A percentile compares a stretch with the other conserved stretches of the same genome.
phyloP scores from a whole-genome alignment of 2,113 vertebrate species.

The Piprites chloris region DNA sequence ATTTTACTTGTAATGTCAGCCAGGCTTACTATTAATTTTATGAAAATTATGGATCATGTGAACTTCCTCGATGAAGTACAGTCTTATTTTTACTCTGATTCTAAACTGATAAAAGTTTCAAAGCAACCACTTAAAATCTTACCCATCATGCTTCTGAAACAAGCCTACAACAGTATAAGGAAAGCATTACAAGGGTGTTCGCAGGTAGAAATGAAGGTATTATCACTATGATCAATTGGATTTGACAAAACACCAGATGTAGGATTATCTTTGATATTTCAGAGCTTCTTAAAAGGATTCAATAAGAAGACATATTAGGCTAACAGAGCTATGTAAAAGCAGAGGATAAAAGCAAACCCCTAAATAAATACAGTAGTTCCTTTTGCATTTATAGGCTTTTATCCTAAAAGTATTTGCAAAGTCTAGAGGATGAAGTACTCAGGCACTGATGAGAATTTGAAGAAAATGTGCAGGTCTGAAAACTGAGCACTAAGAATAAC shows the following conservation, averaged over 20 bases:
- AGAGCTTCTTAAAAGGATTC: neutral
- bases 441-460: rapidly evolving
- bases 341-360: neutral
- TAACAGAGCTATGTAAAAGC: neutral
- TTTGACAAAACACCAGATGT: neutral
- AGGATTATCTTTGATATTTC: neutral
- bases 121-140: neutral
- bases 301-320: neutral
- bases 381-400: neutral
- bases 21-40: neutral
- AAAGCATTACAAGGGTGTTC: neutral
- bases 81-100: neutral
- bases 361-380: neutral
- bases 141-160: neutral
- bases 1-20: neutral
- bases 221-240: neutral
- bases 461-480: neutral
- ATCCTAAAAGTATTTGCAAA: neutral
- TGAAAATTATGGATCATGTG: neutral
- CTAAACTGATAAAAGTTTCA: neutral
- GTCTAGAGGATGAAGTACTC: neutral
- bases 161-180: neutral
- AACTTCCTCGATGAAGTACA: neutral
- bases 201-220: neutral
- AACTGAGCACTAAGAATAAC: neutral